A percentile compares a stretch with the other conserved stretches of the same genome.
phyloP scores from a whole-genome alignment of 1,140 invertebrate species.

The Propsilocerus akamusi region DNA sequence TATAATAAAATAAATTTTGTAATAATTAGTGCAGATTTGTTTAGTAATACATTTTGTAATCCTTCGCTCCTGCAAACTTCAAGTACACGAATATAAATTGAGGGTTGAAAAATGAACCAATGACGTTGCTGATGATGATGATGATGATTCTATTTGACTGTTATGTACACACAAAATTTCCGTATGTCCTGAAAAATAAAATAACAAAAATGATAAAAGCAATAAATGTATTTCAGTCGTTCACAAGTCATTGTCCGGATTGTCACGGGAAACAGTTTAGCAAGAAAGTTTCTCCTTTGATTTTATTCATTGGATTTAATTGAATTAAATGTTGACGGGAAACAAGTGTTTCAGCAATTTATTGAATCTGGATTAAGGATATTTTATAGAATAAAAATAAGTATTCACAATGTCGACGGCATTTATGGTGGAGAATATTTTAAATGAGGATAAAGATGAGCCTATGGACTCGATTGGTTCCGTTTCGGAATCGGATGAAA shows the following conservation, averaged over 20 bases:
- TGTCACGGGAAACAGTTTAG: background rate
- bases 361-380: too few species aligned
- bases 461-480: slow-evolving; percentile 7
- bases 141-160: slow-evolving; percentile 1
- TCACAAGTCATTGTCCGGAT: background rate
- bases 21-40: too few species aligned
- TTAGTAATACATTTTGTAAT: too few species aligned
- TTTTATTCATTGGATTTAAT: too few species aligned
- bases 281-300: too few species aligned
- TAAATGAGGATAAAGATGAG: slow-evolving; percentile 15
- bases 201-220: background rate
- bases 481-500: slow-evolving; percentile 13
- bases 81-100: background rate
- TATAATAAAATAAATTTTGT: too few species aligned
- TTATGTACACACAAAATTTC: background rate
- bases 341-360: too few species aligned
- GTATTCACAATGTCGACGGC: slow-evolving; percentile 20
- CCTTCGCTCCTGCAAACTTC: too few species aligned
- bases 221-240: slow-evolving; percentile 1
- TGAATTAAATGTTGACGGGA: too few species aligned
- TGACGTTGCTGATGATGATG: background rate
- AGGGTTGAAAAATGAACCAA: background rate
- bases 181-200: background rate
- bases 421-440: slow-evolving; percentile 19
- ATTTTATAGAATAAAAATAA: too few species aligned